Conservation (phyloP, 2,797 vertebrate species). For the Pyrocephalus nanus region DNA sequence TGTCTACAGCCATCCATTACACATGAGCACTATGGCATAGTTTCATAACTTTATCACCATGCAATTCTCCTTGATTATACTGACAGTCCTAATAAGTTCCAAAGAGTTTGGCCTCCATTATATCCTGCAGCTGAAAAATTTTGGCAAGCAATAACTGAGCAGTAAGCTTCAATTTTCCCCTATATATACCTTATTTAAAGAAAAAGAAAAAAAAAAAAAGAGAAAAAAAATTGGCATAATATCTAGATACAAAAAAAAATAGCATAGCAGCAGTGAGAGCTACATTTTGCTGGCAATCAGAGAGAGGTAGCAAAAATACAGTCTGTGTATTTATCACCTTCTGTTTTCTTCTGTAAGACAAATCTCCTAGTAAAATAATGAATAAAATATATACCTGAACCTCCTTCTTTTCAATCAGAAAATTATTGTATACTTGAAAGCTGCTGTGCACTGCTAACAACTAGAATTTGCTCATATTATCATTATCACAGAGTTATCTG, state of each 20-base stretch:
- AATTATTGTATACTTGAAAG: background rate
- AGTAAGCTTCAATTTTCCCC: slow-evolving; percentile 43
- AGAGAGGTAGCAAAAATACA: background rate
- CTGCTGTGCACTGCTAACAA: background rate
- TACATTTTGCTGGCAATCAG: background rate
- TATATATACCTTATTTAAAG: background rate
- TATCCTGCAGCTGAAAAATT: slow-evolving; percentile 52
- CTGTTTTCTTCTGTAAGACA: background rate
- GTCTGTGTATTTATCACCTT: background rate
- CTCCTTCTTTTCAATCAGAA: background rate
- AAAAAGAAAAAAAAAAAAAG: background rate
- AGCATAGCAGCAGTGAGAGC: background rate
- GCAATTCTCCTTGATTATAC: slow-evolving; percentile 30
- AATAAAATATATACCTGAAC: background rate
- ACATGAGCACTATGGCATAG: background rate
- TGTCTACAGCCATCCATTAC: background rate
- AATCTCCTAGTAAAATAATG: background rate
- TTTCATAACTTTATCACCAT: slow-evolving; percentile 24
- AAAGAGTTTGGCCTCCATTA: slow-evolving; percentile 22
- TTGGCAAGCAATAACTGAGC: slow-evolving; percentile 64
- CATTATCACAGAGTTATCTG: background rate
- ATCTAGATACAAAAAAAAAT: background rate
- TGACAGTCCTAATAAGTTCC: slow-evolving; percentile 60
- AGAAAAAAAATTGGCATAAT: background rate
- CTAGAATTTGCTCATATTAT: background rate